phyloP scores from a whole-genome alignment of 1,140 invertebrate genomes.

The Lasioglossum albipes region DNA sequence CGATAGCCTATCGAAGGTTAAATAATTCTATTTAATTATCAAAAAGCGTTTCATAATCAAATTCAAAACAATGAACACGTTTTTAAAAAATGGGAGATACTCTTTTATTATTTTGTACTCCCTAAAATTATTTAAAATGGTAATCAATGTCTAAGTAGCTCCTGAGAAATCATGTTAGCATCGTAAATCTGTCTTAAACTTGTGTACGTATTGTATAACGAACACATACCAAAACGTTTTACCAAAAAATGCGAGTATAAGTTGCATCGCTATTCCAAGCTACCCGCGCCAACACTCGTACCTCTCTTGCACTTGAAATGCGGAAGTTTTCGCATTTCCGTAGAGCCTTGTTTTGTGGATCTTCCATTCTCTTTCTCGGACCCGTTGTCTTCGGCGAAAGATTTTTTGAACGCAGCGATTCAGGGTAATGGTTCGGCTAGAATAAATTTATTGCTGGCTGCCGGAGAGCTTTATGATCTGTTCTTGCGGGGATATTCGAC shows the following conservation, averaged over 20 bases:
- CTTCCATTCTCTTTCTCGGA: neutral
- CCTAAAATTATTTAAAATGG: no score
- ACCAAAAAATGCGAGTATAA: neutral
- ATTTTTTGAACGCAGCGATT: slow-evolving; percentile 11
- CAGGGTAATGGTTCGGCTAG: neutral
- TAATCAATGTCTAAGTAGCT: no score
- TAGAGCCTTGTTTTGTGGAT: neutral
- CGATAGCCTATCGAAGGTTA: no score
- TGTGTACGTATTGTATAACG: neutral
- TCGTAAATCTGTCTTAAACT: no score
- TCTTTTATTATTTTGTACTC: no score
- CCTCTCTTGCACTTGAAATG: neutral
- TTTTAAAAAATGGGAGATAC: no score
- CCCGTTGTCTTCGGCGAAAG: neutral
- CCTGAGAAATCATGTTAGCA: no score
- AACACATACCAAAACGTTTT: slow-evolving; percentile 4
- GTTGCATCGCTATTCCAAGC: neutral
- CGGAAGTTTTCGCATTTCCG: slow-evolving; percentile 19
- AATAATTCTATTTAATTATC: no score
- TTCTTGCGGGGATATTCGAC: neutral
- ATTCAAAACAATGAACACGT: no score
- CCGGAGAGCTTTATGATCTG: neutral
- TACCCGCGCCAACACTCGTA: neutral
- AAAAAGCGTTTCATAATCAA: no score
- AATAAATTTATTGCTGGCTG: neutral